Evolutionary conservation across 1,140 invertebrate genomes (phyloP), one percentile per base, ranked within the genome.

Genomic region (Plodia interpunctella): DNA sequence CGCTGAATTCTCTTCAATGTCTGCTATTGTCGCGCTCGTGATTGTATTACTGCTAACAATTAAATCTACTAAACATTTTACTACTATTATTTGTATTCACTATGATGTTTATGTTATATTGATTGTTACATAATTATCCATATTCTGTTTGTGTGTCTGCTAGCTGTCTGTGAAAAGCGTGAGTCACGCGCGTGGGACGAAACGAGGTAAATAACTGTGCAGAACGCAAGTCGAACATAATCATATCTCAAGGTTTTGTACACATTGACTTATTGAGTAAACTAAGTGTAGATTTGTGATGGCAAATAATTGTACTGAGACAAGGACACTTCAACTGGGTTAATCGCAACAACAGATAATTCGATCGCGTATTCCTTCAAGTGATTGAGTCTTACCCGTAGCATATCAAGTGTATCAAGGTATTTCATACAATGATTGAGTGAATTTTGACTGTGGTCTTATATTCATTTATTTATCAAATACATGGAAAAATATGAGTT

Each of bases 181-280:
- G 79, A 84, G 61, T 84, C 81, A 84, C 57, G 56, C 56, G 67
- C 73, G 76, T 80, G 65, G 78, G 81, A 76, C 62, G 60, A 62
- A 65, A 68, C 49, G 32, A 65, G 65, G 11, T 13, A 20, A n/a
- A 13, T 25, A 25, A 53, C 2, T 51, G 4, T 51, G 51, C 20
- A 25, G 38, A 15, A 53, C 18, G 10, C 20, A 0, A 6, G 19
- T 25, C 25, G 13, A 4, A 53, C 28, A 53, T 53, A 28, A 53
- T 53, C 19, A 53, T 44, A 53, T 53, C 19, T 53, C 51, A 53
- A 53, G 51, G 51, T n/a, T 53, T 53, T 53, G 21, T 3, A 2
- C 21, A n/a, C 20, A 17, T 53, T 53, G 20, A 44, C 38, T 44
- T 15, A 44, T 44, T 44, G 38, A 44, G 15, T 44, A 44, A 44